Base-by-base conservation (phyloP, 1,140 invertebrate species). In the Sesamia nonagrioides region DNA sequence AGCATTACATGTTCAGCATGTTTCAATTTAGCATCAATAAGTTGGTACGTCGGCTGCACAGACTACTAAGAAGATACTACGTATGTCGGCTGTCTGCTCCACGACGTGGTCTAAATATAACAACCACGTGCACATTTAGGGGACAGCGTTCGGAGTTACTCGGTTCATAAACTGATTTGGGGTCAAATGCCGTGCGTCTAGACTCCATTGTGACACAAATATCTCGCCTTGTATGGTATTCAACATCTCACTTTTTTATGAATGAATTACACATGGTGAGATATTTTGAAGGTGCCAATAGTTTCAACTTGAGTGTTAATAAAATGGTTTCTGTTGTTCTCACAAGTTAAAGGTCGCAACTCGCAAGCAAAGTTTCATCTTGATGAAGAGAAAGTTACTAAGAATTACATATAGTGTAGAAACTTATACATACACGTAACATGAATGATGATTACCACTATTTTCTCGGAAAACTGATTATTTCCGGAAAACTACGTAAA, bases 131-230 rank as follows among this genome's bases (percentile, higher is more conserved):
- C 84, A 87, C 81, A 80, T 79, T 81, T 63, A 80, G 82, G 87
- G 86, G 84, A 91, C 88, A 88, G 82, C 88, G 86, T 88, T 85
- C 87, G 75, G 63, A 76, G 48, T 58, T 80, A 81, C 77, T 82
- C 83, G 74, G 88, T 87, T 86, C 85, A 86, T 78, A 80, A 80
- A 81, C 68, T 82, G 82, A 84, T 92, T 89, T 90, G 90, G 80
- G 91, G 91, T 92, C 91, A 92, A 88, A 85, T 87, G 82, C 87
- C 89, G 78, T 69, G 72, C 81, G 86, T 90, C 88, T 91, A 87
- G 84, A 87, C 86, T 72, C 71, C 68, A 50, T 69, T 61, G 73
- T 75, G 73, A 63, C 71, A 73, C 71, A 73, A 73, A 73, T 73
- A 58, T 73, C 71, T 58, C 35, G 9, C 33, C 71, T 17, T 11